Evolutionary conservation across 2,888 invertebrate species (phyloP), one percentile per base, ranked within the genome.

Genomic region (Aphidoletes aphidimyza): DNA sequence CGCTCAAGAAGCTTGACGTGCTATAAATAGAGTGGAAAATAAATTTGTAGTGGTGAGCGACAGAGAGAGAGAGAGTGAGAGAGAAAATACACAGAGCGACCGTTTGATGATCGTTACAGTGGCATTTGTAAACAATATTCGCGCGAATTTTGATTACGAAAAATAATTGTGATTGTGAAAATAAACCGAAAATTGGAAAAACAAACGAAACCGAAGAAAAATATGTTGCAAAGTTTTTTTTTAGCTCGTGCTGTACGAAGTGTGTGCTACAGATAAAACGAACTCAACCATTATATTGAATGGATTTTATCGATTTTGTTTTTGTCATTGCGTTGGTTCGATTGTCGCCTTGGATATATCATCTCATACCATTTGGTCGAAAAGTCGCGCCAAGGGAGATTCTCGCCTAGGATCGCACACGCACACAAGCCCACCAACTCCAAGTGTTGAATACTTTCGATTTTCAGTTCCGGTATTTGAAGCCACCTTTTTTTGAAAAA

Each of bases 321-420:
- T 1, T 26, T 69, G 30, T 69, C 1, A n/a, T n/a, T n/a, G n/a
- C n/a, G n/a, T n/a, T n/a, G n/a, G n/a, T n/a, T n/a, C n/a, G n/a
- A n/a, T n/a, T 2, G 30, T 30, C 30, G 17, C 69, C 8, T 14
- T 14, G 30, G 2, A 69, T 19, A 69, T 30, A 30, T 14, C 2
- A 5, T 34, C 30, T 69, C 8, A 30, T 69, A 26, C 11, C 22
- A n/a, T 26, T 6, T 22, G 11, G 5, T 30, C 69, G 0, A 17
- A 69, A 26, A 30, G 69, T 30, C 69, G 69, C 30, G 69, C 30
- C 69, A 30, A 69, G 69, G 69, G 69, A 69, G 30, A 30, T 30
- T 69, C n/a, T 69, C 30, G 34, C 11, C 34, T 34, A 69, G 42
- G 6, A 14, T n/a, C n/a, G 6, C 47, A 47, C 8, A 47, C 47